Percentiles rank a stretch among this genome's conserved stretches.
Evolutionary conservation across 2,888 invertebrate species (phyloP).

Genomic region (Chrysina gloriosa): DNA sequence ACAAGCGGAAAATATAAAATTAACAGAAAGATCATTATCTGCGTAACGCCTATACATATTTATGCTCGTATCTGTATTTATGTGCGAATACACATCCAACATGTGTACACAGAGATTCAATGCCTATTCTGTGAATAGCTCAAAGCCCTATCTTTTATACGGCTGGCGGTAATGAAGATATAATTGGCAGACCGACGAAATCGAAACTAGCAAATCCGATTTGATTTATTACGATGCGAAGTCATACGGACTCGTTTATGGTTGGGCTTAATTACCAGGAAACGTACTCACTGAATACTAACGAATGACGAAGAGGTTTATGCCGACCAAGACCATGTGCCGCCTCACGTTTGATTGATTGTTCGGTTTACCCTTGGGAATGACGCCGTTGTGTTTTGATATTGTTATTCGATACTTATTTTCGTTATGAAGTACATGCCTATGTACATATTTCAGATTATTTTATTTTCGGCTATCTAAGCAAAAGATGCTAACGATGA

Average conservation of each 20-base stretch:
- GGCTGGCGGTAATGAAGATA: not conserved
- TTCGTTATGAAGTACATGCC: too few relatives aligned
- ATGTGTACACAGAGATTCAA: not conserved
- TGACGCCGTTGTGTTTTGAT: too few relatives aligned
- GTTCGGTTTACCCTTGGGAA: not conserved
- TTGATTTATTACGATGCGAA: constrained; percentile 25
- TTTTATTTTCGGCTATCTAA: too few relatives aligned
- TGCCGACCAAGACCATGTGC: not conserved
- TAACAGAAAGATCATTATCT: not conserved
- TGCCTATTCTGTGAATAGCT: not conserved
- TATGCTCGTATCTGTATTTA: not conserved
- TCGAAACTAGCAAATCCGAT: constrained; percentile 17
- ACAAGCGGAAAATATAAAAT: constrained; percentile 10
- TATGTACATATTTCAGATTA: too few relatives aligned
- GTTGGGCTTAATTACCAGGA: constrained; percentile 3
- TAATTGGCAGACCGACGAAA: constrained; percentile 19
- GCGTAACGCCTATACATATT: not conserved
- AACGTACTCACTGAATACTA: constrained; percentile 7
- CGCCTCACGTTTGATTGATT: constrained; percentile 6
- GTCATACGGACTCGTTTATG: constrained; percentile 15
- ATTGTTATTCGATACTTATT: too few relatives aligned
- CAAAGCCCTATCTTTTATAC: not conserved
- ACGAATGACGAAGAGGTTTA: not conserved
- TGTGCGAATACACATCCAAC: not conserved
- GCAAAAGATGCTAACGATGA: too few relatives aligned